Evolutionary conservation across 2,888 invertebrate species (phyloP), one percentile per base, ranked within the genome.

Genomic region (Hirtodrosophila trivittata): DNA sequence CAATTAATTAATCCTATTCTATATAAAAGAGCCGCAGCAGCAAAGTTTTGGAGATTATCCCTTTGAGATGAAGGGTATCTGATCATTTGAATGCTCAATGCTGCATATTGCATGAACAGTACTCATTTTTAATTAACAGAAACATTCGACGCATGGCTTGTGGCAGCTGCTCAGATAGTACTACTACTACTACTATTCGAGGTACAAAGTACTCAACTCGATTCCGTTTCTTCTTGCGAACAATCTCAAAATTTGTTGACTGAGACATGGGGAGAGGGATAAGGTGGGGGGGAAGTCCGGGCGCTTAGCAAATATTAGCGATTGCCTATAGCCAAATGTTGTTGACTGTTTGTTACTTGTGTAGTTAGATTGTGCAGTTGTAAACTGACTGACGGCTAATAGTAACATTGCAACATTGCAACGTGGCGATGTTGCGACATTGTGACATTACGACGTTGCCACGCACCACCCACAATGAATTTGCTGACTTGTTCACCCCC

Each of bases 61-160:
- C 18, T 21, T 21, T 21, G 3, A 21, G 3, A 21, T 21, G 18
- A 2, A 21, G 18, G 3, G 18, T 5, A 21, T 3, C 5, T 21
- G 18, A 21, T 3, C 18, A 21, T 3, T 21, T 21, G 18, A 21
- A 21, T 21, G 18, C 18, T 21, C 18, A 21, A 21, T 21, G 18
- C 5, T 21, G 18, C 18, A 21, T 21, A 5, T 21, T 21, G 18
- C 28, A 28, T 28, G 28, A 1, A n/a, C 5, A 1, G n/a, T 45
- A 39, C 16, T 35, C 66, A 56, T 38, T 62, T 72, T 65, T 77
- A 77, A 71, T 75, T 75, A 68, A 45, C 30, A 26, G 28, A 37
- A 49, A 47, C 12, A 47, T 33, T 60, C 55, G 55, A 45, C 35
- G 41, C 62, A 66, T 39, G 13, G 35, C 39, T 30, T 56, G 28